Evolutionary conservation across 2,888 invertebrate species (phyloP).

Genomic region (Amiota mariae): DNA sequence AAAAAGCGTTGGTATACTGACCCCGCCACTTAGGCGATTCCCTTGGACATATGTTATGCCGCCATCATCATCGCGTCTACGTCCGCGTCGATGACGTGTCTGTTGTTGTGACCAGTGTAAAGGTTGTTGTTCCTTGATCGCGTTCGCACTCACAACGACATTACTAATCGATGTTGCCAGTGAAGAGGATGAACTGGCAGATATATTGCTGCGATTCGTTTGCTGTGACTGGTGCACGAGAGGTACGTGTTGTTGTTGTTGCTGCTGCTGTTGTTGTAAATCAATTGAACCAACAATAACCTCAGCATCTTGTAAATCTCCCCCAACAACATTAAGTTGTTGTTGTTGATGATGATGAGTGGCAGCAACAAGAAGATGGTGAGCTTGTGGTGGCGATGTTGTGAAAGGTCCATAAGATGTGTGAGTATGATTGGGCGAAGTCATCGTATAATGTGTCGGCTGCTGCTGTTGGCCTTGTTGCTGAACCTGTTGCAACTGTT

Average conservation of each 20-base stretch:
- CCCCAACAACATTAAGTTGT: constrained; percentile 29
- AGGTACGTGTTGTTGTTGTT: constrained; percentile 14
- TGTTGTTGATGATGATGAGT: constrained; percentile 53
- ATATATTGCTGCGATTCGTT: constrained; percentile 61
- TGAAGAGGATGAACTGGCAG: constrained; percentile 65
- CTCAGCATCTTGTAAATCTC: constrained; percentile 47
- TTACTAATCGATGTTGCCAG: constrained; percentile 60
- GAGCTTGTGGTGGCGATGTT: constrained; percentile 49
- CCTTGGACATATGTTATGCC: constrained; percentile 65
- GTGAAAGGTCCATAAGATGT: constrained; percentile 59
- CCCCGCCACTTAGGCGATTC: constrained; percentile 63
- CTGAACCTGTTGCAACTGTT: constrained; percentile 46
- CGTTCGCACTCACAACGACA: constrained; percentile 28
- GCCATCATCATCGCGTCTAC: constrained; percentile 68
- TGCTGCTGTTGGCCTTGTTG: constrained; percentile 53
- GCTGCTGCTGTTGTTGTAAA: constrained; percentile 39
- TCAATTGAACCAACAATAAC: constrained; percentile 42
- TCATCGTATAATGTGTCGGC: constrained; percentile 67
- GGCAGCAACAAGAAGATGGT: constrained; percentile 52
- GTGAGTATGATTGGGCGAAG: constrained; percentile 59
- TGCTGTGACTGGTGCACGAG: constrained; percentile 49
- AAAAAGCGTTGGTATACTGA: constrained; percentile 55
- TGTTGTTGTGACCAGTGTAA: constrained; percentile 60
- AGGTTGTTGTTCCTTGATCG: constrained; percentile 52
- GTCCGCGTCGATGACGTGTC: constrained; percentile 65